phyloP scores from a whole-genome alignment of 2,888 invertebrate species.

The Allacma fusca region DNA sequence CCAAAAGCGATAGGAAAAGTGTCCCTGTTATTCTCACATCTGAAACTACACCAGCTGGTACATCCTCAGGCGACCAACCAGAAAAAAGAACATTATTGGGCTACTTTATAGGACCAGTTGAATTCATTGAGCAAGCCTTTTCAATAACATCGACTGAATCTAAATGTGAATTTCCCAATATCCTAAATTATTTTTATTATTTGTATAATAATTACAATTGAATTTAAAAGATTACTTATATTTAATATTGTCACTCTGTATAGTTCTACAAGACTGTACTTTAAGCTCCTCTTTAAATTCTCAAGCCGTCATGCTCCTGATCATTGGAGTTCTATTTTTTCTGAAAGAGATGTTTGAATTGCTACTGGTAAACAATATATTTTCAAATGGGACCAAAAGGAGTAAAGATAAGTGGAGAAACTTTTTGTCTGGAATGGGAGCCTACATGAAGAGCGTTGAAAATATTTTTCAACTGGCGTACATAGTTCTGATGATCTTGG shows the following conservation, averaged over 20 bases:
- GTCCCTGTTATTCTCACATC: no score
- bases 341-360: conserved; percentile 39
- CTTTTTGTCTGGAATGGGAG: neutral
- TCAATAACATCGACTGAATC: neutral
- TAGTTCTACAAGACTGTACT: conserved; percentile 24
- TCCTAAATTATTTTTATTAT: no score
- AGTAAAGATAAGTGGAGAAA: conserved; percentile 9
- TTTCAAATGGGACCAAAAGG: conserved; percentile 18
- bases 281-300: neutral
- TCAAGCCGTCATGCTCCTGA: conserved; percentile 22
- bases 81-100: no score
- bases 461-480: conserved; percentile 34
- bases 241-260: no score
- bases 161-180: conserved; percentile 6
- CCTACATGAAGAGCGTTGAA: conserved; percentile 33
- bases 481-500: conserved; percentile 19
- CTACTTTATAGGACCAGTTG: neutral
- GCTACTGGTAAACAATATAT: conserved; percentile 23
- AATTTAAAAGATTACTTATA: no score
- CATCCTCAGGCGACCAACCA: no score
- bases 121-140: conserved; percentile 17
- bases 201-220: no score
- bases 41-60: neutral
- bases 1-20: neutral
- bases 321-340: conserved; percentile 28